phyloP scores from a whole-genome alignment of 1,140 invertebrate genomes.

The Frieseomelitta varia region DNA sequence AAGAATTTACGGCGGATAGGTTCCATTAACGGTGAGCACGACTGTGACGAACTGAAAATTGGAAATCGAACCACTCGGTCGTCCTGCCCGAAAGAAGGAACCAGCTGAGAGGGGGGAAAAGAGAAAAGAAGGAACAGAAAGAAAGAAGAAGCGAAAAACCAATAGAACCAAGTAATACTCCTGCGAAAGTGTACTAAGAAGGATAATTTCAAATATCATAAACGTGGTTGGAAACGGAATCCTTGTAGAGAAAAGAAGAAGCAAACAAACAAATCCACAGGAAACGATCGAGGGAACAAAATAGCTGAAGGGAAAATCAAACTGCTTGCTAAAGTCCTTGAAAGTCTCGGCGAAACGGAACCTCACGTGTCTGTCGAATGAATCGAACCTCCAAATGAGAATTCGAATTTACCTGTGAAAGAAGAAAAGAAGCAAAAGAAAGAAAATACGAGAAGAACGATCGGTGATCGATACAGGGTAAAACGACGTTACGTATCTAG shows the following conservation, averaged over 20 bases:
- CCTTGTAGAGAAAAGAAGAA: neutral
- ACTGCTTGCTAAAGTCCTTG: neutral
- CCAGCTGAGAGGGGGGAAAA: too few relatives aligned
- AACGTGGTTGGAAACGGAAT: neutral
- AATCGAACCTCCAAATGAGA: neutral
- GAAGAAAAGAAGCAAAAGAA: neutral
- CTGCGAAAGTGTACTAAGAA: neutral
- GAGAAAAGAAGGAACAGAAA: too few relatives aligned
- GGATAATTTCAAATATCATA: neutral
- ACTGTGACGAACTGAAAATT: conserved; percentile 7
- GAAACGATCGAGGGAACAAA: conserved; percentile 18
- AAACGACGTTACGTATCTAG: neutral
- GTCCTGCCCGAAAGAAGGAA: neutral
- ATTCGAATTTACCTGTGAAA: neutral
- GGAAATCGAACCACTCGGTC: too few relatives aligned
- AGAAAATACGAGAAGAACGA: neutral
- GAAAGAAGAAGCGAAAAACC: neutral
- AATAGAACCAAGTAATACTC: neutral
- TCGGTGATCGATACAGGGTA: neutral
- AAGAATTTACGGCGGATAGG: conserved; percentile 31
- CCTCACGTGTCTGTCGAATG: neutral
- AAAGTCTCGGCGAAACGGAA: neutral
- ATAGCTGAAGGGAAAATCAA: neutral
- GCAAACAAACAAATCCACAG: neutral
- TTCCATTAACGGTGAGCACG: neutral